Evolutionary conservation across 2,797 vertebrate genomes (phyloP).

Genomic region (Lagocephalus sceleratus): DNA sequence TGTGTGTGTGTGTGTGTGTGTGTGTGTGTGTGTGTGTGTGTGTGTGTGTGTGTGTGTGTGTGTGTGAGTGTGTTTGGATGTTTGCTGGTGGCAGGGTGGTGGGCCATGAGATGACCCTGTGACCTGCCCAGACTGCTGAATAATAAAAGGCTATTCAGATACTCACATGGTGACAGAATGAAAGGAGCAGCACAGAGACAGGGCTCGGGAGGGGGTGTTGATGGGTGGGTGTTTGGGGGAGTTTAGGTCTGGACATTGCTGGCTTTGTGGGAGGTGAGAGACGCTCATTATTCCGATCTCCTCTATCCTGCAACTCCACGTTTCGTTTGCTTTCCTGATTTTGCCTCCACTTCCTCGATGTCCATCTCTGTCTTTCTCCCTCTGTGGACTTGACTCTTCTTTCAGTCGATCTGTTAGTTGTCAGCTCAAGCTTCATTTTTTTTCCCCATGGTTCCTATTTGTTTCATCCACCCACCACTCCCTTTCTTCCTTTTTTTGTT

Average conservation of each 20-base stretch:
- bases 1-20: slow-evolving; percentile 30
- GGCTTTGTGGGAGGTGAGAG: slow-evolving; percentile 73
- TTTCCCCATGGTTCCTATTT: slow-evolving; percentile 32
- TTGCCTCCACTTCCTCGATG: slow-evolving; percentile 29
- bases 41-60: neutral
- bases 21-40: slow-evolving; percentile 28
- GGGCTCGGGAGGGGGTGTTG: slow-evolving; percentile 1
- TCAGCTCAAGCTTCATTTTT: slow-evolving; percentile 46
- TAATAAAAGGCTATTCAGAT: slow-evolving; percentile 75
- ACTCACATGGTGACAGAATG: slow-evolving; percentile 66
- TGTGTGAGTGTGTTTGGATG: slow-evolving; percentile 43
- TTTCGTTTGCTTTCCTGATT: slow-evolving; percentile 30
- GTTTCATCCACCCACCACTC: slow-evolving; percentile 44
- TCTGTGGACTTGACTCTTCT: slow-evolving; percentile 21
- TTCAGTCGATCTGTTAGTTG: slow-evolving; percentile 46
- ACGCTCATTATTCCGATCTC: slow-evolving; percentile 59
- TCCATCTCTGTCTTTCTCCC: slow-evolving; percentile 20
- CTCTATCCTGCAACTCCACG: slow-evolving; percentile 22
- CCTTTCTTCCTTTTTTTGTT: slow-evolving; percentile 1
- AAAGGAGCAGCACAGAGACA: slow-evolving; percentile 55
- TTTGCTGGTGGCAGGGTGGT: slow-evolving; percentile 67
- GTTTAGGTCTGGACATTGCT: slow-evolving; percentile 38
- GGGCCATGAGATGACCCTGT: slow-evolving; percentile 47
- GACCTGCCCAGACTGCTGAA: slow-evolving; percentile 72
- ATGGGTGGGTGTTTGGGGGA: neutral